Evolutionary conservation across 1,140 invertebrate genomes (phyloP).

Genomic region (Leptopilina boulardi): DNA sequence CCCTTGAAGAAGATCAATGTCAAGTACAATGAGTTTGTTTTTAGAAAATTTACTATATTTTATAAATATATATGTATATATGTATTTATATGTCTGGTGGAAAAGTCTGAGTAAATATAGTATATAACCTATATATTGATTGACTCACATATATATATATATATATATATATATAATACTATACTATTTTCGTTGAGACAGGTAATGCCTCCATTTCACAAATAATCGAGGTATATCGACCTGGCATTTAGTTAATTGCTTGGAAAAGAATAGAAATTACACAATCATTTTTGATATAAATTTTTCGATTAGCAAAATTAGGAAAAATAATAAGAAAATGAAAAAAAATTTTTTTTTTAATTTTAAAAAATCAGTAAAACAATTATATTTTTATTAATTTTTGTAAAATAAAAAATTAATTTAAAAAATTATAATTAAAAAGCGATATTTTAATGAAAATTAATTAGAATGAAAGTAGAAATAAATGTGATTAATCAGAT

Average conservation of each 20-base stretch:
- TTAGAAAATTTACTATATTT: not conserved
- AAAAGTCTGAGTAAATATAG: not conserved
- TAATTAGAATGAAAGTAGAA: too few species aligned
- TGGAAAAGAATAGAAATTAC: not conserved
- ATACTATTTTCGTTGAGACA: not conserved
- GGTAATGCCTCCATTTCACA: not conserved
- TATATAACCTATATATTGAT: not conserved
- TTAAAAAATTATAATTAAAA: too few species aligned
- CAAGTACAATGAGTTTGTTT: constrained; percentile 10
- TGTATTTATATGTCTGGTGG: not conserved
- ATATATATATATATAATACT: too few species aligned
- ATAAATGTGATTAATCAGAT: too few species aligned
- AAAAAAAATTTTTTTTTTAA: too few species aligned
- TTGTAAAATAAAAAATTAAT: too few species aligned
- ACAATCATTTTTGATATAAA: not conserved
- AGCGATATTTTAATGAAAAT: too few species aligned
- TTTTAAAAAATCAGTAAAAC: too few species aligned
- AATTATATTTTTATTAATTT: too few species aligned
- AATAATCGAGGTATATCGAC: not conserved
- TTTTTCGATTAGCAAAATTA: too few species aligned
- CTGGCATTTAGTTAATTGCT: not conserved
- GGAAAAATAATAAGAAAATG: too few species aligned
- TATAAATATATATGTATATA: not conserved
- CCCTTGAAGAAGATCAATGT: constrained; percentile 10
- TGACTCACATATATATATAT: constrained; percentile 3